Percentiles rank a stretch among this genome's conserved stretches.
These are phyloP conservation scores for Synergus itoensis DNA, from an alignment of 2,888 invertebrate genomes.

Conservation along the genomic window DNA sequence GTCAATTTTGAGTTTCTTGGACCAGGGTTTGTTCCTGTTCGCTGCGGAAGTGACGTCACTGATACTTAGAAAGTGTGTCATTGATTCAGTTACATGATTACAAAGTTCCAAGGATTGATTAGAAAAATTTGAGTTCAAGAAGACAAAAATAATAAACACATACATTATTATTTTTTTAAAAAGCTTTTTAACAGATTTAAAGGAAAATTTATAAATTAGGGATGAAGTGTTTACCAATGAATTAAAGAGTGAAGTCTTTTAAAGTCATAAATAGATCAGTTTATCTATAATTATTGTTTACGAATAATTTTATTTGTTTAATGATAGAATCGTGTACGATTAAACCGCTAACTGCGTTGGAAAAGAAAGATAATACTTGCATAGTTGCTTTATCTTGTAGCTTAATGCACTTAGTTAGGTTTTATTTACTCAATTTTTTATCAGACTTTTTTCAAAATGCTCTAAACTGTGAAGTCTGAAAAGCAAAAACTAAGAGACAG, in stretches of 20 bases:
- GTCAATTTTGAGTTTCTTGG: slow-evolving; percentile 48
- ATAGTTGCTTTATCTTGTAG: background rate
- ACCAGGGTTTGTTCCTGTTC: slow-evolving; percentile 48
- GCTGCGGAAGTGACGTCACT: slow-evolving; percentile 56
- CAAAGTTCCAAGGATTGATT: background rate
- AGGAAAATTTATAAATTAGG: background rate
- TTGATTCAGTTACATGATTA: slow-evolving; percentile 57
- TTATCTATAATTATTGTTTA: slow-evolving; percentile 6
- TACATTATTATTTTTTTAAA: background rate
- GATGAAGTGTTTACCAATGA: background rate
- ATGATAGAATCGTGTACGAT: slow-evolving; percentile 1
- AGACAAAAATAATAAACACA: background rate
- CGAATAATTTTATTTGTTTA: background rate
- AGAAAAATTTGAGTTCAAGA: background rate
- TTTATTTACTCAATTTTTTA: background rate
- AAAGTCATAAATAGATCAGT: background rate
- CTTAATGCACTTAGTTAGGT: background rate
- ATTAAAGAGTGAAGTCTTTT: slow-evolving; percentile 3
- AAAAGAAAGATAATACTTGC: background rate
- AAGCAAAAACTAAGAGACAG: background rate
- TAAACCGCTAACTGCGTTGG: background rate
- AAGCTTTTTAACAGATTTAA: background rate
- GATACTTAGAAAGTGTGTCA: slow-evolving; percentile 69
- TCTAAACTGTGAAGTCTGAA: background rate
- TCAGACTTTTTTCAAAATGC: too few relatives aligned